Percentiles rank a stretch among this genome's conserved stretches.
These are phyloP conservation scores for Mythimna vitellina DNA, from an alignment of 2,888 invertebrate species.

Conservation along the genomic window DNA sequence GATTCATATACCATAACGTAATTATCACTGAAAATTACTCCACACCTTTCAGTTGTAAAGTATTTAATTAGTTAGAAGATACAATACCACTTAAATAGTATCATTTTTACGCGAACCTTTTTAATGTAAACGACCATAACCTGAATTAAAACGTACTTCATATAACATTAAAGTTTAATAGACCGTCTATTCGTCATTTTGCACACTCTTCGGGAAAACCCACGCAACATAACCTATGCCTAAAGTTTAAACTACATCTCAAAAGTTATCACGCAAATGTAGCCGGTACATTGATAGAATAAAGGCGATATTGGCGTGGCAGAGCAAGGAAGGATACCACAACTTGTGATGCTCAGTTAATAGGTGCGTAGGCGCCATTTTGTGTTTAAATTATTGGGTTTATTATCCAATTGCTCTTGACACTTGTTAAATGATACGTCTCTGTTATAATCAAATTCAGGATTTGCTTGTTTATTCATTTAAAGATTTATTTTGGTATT, in stretches of 20 bases:
- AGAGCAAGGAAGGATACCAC: slow-evolving; percentile 37
- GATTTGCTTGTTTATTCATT: slow-evolving; percentile 40
- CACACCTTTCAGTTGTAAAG: slow-evolving; percentile 21
- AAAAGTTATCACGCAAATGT: slow-evolving; percentile 2
- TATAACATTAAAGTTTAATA: slow-evolving; percentile 45
- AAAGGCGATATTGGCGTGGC: slow-evolving; percentile 12
- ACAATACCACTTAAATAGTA: slow-evolving; percentile 15
- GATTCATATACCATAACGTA: not conserved
- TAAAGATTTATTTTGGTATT: slow-evolving; percentile 11
- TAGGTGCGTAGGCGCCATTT: slow-evolving; percentile 64
- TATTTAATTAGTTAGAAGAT: slow-evolving; percentile 14
- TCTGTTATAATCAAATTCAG: slow-evolving; percentile 57
- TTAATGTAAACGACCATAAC: slow-evolving; percentile 53
- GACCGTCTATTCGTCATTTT: slow-evolving; percentile 46
- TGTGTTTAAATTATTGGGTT: slow-evolving; percentile 57
- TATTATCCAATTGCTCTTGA: slow-evolving; percentile 71
- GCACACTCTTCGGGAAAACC: slow-evolving; percentile 42
- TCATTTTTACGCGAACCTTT: slow-evolving; percentile 46
- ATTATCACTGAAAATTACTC: slow-evolving; percentile 16
- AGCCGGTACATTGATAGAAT: not conserved
- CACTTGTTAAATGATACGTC: slow-evolving; percentile 65
- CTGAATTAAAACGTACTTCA: slow-evolving; percentile 63
- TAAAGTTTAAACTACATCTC: slow-evolving; percentile 19
- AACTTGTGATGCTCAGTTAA: slow-evolving; percentile 42
- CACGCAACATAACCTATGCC: slow-evolving; percentile 18